Evolutionary conservation across 1,140 invertebrate genomes (phyloP).

Genomic region (Luehdorfia chinensis): DNA sequence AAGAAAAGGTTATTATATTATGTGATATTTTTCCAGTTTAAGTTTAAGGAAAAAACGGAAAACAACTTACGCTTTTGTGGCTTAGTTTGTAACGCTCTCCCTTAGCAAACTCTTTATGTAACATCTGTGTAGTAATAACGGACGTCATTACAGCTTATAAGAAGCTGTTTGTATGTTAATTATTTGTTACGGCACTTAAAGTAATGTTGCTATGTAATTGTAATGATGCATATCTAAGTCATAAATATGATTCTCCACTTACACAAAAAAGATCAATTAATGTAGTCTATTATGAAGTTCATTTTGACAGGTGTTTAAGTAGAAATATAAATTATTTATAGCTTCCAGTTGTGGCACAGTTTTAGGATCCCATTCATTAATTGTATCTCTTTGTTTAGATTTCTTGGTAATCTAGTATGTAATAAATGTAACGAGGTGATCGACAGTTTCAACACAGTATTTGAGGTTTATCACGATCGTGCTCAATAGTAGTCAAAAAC

Average conservation of each 20-base stretch:
- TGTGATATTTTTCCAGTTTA: no score
- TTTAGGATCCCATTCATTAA: background rate
- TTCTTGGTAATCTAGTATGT: no score
- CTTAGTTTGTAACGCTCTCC: no score
- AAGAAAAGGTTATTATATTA: no score
- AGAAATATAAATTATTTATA: background rate
- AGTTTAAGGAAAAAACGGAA: no score
- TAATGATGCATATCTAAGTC: constrained; percentile 12
- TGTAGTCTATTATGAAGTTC: background rate
- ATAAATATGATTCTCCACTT: constrained; percentile 5
- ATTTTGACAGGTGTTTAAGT: constrained; percentile 2
- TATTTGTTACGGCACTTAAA: constrained; percentile 14
- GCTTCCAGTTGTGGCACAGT: background rate
- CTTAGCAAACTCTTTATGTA: no score
- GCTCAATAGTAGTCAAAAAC: background rate
- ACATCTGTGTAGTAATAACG: background rate
- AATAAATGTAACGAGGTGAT: no score
- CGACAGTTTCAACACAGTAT: background rate
- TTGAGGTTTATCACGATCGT: constrained; percentile 1
- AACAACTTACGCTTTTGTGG: no score
- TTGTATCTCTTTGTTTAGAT: background rate
- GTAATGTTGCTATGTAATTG: constrained; percentile 11
- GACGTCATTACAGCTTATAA: constrained; percentile 11
- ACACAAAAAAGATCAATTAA: background rate
- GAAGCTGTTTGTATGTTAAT: constrained; percentile 17